These are phyloP conservation scores for Eufriesea mexicana DNA, from an alignment of 1,140 invertebrate genomes.

Conservation along the genomic window DNA sequence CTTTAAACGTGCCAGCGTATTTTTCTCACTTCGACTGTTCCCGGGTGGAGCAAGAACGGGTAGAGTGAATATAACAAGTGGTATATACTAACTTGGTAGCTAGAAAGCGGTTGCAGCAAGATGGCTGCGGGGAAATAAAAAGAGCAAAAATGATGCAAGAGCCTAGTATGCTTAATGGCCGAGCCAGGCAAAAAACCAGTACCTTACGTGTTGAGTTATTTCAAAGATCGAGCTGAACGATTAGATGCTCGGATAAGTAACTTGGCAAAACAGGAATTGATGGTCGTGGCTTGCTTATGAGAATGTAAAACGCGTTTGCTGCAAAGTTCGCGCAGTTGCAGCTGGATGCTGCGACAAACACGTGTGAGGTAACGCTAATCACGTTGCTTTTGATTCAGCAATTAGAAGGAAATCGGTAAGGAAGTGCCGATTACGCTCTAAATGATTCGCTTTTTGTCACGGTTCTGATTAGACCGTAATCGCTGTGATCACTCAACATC, in stretches of 20 bases:
- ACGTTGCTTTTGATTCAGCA: not conserved
- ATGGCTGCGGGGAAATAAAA: not conserved
- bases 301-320: not conserved
- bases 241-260: not conserved
- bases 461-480: not conserved
- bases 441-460: not conserved
- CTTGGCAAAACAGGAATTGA: constrained; percentile 19
- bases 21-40: not conserved
- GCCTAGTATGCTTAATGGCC: not conserved
- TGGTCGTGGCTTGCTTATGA: not conserved
- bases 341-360: not conserved
- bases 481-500: not conserved
- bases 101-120: not conserved
- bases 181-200: not conserved
- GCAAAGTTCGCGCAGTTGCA: not conserved
- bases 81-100: not conserved
- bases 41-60: not conserved
- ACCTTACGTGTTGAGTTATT: not conserved
- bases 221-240: not conserved
- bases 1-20: not conserved
- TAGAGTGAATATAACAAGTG: not conserved
- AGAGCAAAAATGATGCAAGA: not conserved
- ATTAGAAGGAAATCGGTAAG: constrained; percentile 29
- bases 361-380: not conserved
- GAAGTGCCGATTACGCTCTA: not conserved